Conservation (phyloP, 2,888 invertebrate species). For the Sarcophaga variegata region DNA sequence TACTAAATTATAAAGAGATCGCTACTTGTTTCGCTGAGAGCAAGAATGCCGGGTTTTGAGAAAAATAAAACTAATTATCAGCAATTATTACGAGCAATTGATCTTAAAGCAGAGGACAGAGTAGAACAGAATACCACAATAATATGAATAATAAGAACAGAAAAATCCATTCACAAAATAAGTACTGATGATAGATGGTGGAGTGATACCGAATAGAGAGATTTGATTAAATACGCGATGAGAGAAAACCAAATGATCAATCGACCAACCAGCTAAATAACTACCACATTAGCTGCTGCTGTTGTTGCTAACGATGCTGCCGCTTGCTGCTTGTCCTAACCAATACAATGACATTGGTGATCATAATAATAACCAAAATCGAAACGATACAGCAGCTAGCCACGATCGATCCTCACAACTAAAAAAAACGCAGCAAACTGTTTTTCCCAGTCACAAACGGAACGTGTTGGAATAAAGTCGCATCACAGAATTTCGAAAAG, state of each 20-base stretch:
- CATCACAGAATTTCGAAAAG: constrained; percentile 51
- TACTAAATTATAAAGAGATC: constrained; percentile 30
- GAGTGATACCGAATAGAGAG: constrained; percentile 40
- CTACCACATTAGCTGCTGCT: constrained; percentile 43
- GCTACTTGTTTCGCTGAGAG: background rate
- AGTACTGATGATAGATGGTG: constrained; percentile 8
- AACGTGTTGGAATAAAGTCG: constrained; percentile 81
- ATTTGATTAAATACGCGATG: constrained; percentile 16
- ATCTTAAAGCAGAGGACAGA: constrained; percentile 48
- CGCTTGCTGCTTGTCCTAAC: constrained; percentile 38
- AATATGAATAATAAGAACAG: constrained; percentile 21
- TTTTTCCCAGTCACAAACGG: constrained; percentile 80
- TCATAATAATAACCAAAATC: constrained; percentile 35
- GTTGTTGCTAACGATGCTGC: constrained; percentile 23
- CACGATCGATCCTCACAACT: constrained; percentile 66
- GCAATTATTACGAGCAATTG: constrained; percentile 23
- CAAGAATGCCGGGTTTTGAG: constrained; percentile 44
- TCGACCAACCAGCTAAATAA: constrained; percentile 23
- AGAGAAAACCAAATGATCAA: constrained; percentile 14
- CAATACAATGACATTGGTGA: constrained; percentile 40
- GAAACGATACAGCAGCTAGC: constrained; percentile 2
- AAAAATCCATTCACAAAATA: constrained; percentile 45
- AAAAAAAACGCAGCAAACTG: constrained; percentile 65
- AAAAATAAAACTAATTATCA: constrained; percentile 40
- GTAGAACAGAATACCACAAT: constrained; percentile 3